Evolutionary conservation across 2,113 vertebrate genomes (phyloP).

Genomic region (Scytalopus superciliaris): DNA sequence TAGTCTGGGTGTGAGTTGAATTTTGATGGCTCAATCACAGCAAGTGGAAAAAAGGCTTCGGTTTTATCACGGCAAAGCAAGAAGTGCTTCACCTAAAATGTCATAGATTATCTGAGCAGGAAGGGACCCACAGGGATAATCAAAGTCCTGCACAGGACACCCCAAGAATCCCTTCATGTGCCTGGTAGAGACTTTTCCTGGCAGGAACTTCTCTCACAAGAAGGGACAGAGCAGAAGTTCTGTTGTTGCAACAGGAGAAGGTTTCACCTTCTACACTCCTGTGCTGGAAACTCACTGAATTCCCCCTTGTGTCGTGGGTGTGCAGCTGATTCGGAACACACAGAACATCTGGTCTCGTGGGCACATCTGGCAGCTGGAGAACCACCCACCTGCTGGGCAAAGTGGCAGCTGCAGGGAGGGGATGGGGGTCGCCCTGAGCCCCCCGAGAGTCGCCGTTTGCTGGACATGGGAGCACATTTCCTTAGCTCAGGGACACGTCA

Average conservation of each 20-base stretch:
- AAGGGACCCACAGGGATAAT: not conserved
- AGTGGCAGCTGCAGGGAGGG: not conserved
- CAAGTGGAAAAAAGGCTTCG: not conserved
- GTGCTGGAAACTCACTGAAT: not conserved
- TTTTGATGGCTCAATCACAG: not conserved
- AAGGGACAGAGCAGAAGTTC: not conserved
- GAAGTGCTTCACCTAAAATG: not conserved
- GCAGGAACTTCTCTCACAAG: not conserved
- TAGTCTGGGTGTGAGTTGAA: not conserved
- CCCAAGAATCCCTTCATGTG: not conserved
- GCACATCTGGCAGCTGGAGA: conserved; percentile 25
- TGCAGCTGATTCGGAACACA: not conserved
- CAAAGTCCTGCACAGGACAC: not conserved
- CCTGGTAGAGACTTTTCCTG: not conserved
- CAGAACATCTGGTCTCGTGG: not conserved
- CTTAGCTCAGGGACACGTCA: not conserved
- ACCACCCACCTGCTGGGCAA: not conserved
- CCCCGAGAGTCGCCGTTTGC: accelerated
- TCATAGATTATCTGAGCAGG: accelerated
- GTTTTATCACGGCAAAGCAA: not conserved
- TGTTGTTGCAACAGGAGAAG: not conserved
- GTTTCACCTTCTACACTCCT: not conserved
- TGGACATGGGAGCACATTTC: not conserved
- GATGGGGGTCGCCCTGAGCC: not conserved
- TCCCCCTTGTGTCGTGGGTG: not conserved